Percentiles rank a stretch among this genome's conserved stretches.
phyloP scores from a whole-genome alignment of 2,888 invertebrate species.

The Idaea straminata region DNA sequence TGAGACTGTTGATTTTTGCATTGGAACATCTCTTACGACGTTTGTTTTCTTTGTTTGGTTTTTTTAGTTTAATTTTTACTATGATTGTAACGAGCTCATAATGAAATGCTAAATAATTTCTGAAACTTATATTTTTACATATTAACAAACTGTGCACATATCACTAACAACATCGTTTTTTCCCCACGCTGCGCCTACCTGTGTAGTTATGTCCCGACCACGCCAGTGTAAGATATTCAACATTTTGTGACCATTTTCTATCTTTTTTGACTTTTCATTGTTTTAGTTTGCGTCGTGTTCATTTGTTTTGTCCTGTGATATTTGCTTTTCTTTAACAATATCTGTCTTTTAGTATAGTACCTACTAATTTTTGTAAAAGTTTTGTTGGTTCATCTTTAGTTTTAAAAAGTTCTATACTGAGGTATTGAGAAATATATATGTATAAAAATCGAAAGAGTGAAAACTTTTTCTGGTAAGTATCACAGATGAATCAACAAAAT shows the following conservation, averaged over 20 bases:
- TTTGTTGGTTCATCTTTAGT: slow-evolving; percentile 9
- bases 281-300: slow-evolving; percentile 32
- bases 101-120: slow-evolving; percentile 21
- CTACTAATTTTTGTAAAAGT: neutral
- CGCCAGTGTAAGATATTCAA: slow-evolving; percentile 82
- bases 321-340: slow-evolving; percentile 4
- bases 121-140: slow-evolving; percentile 22
- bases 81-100: slow-evolving; percentile 28
- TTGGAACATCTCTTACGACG: slow-evolving; percentile 77
- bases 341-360: neutral
- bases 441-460: too few relatives aligned
- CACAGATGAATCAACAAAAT: neutral
- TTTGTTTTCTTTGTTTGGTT: slow-evolving; percentile 27
- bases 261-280: slow-evolving; percentile 22
- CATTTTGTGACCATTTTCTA: slow-evolving; percentile 34
- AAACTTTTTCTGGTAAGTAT: neutral
- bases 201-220: slow-evolving; percentile 80
- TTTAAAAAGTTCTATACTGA: slow-evolving; percentile 4
- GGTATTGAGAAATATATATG: too few relatives aligned
- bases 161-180: slow-evolving; percentile 55
- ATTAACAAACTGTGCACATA: slow-evolving; percentile 42
- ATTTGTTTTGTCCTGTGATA: slow-evolving; percentile 22
- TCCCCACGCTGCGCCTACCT: slow-evolving; percentile 76
- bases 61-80: slow-evolving; percentile 32
- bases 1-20: slow-evolving; percentile 21